Base-by-base conservation (phyloP, 2,113 vertebrate species). In the Chionis minor region DNA sequence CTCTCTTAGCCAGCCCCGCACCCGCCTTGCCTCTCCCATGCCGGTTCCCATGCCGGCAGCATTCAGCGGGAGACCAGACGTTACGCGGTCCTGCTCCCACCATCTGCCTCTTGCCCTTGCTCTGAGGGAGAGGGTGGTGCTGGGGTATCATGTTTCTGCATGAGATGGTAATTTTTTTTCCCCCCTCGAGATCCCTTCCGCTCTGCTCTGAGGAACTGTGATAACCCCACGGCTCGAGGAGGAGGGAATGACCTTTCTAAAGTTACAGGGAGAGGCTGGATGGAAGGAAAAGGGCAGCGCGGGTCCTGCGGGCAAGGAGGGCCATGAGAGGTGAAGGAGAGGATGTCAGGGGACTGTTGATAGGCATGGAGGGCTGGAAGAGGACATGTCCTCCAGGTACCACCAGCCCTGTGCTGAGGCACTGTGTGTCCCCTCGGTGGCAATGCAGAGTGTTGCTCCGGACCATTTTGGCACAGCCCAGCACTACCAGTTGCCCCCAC, bases 231-330 rank as follows among this genome's bases (percentile, higher is more conserved):
- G 3, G 66, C 89, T 97, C 27, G 7, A 65, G 35, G 35, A 94
- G 80, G 42, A 85, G 56, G 42, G 91, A 82, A 55, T 95, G 97
- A 96, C 95, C 85, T 97, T 97, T 96, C 94, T 97, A 95, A 95
- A 93, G 62, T 97, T 97, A 97, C 96, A 65, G 73, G 73, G 62
- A 81, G 56, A 88, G 27, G 45, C 72, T 82, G 32, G 4, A 6
- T 38, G 26, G 69, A 22, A 62, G 67, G 82, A 66, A 54, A 54
- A 58, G 59, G 73, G 61, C 66, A 81, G 27, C 15, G 35, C 2
- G 1, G 33, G 33, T 90, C 77, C 78, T 13, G 19, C 47, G 0
- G 2, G 84, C 54, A 73, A 59, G 38, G 44, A 33, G 54, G 58
- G 42, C 62, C 33, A 6, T n/a, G 47, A 55, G 71, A 90, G 82